Evolutionary conservation across 2,113 vertebrate species (phyloP), one percentile per base, ranked within the genome.

Genomic region (Pseudonaja textilis): DNA sequence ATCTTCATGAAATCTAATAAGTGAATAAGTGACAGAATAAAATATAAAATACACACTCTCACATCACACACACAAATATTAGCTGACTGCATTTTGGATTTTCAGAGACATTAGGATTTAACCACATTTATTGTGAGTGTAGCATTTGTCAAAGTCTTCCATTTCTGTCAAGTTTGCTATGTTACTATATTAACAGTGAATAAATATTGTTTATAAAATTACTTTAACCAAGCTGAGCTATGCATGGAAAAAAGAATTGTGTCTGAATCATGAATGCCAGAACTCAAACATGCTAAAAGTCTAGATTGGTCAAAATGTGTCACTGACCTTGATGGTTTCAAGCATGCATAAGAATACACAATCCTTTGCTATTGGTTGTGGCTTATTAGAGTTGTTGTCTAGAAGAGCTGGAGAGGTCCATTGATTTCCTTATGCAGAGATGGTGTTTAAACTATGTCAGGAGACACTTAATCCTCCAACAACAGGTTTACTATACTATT

Each of bases 91-190:
- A 55, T 54, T 54, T 93, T 96, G 55, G 52, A 22, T 97, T 96
- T 96, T 96, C 50, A 96, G 96, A 61, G 95, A 96, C 94, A 94
- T 96, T 90, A 97, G 25, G 85, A 89, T 59, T 92, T 93, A 91
- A 88, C 91, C 95, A 34, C 96, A 92, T 97, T 90, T 97, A 95
- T 94, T 97, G 89, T 97, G 96, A 95, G 88, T 96, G 89, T 64
- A 92, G 57, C 69, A n/a, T 95, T 95, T 96, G 64, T 96, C 96
- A 96, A 96, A 88, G 95, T 97, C 87, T 96, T 96, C 64, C 74
- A 95, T 52, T 97, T 97, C 96, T 92, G 95, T 96, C 96, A 97
- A 95, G 96, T 97, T 95, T 85, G 95, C 86, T 69, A 64, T 96
- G 94, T 97, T 90, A 96, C 95, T 59, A 57, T 57, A 34, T 89